Percentiles rank a stretch among this genome's conserved stretches.
Conservation (phyloP, 2,797 vertebrate genomes). For the Parotocinclus haroldoi region DNA sequence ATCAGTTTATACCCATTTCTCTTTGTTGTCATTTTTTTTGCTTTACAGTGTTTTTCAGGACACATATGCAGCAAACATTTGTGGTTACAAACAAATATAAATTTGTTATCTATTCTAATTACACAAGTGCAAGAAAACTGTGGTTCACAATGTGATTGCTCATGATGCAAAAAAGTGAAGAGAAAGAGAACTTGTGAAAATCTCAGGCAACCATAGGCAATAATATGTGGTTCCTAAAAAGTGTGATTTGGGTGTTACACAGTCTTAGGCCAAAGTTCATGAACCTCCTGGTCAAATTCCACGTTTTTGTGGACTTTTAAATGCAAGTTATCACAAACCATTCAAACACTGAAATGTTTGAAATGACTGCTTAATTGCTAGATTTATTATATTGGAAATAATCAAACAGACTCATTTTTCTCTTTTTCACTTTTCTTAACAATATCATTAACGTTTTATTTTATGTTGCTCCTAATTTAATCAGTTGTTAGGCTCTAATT, state of each 20-base stretch:
- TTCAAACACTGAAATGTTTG: no score
- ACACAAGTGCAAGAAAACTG: not conserved
- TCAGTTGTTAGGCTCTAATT: no score
- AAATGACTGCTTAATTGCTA: no score
- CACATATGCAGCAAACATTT: conserved; percentile 1
- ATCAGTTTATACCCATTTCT: conserved; percentile 55
- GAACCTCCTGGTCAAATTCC: no score
- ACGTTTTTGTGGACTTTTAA: no score
- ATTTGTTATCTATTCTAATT: not conserved
- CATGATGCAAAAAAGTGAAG: conserved; percentile 2
- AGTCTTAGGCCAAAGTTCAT: no score
- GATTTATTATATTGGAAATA: no score
- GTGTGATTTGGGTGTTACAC: not conserved
- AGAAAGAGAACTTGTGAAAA: not conserved
- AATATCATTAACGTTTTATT: no score
- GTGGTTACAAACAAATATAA: conserved; percentile 8
- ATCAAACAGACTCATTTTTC: no score
- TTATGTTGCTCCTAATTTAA: no score
- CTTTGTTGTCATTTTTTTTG: conserved; percentile 48
- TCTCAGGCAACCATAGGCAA: not conserved
- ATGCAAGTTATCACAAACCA: no score
- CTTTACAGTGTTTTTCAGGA: conserved; percentile 13
- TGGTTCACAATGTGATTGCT: conserved; percentile 19
- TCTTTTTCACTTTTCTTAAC: no score
- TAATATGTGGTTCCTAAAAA: not conserved